phyloP scores from a whole-genome alignment of 2,113 vertebrate genomes.

The Tautogolabrus adspersus region DNA sequence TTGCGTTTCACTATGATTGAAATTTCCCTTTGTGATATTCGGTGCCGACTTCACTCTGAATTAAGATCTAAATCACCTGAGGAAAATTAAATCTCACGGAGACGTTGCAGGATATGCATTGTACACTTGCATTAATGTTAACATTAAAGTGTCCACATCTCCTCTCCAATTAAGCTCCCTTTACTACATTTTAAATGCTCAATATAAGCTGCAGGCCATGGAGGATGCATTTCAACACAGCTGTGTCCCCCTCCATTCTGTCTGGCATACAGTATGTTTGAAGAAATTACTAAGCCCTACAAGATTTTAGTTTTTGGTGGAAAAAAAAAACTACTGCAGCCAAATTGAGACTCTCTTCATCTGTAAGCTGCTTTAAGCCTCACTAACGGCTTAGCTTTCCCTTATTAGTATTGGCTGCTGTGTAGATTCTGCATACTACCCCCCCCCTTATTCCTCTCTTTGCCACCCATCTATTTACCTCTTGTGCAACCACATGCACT shows the following conservation, averaged over 20 bases:
- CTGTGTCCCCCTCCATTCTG: constrained; percentile 62
- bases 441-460: constrained; percentile 12
- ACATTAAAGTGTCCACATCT: constrained; percentile 64
- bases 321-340: constrained; percentile 38
- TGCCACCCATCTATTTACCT: constrained; percentile 52
- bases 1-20: not conserved
- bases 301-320: constrained; percentile 65
- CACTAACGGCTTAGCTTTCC: constrained; percentile 69
- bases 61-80: constrained; percentile 51
- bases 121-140: constrained; percentile 71
- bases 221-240: constrained; percentile 61
- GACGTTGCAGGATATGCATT: constrained; percentile 61
- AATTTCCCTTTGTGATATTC: constrained; percentile 27
- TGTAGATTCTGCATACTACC: constrained; percentile 50
- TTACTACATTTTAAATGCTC: constrained; percentile 67
- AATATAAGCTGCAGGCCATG: constrained; percentile 61
- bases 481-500: constrained; percentile 33
- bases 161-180: constrained; percentile 68
- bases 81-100: constrained; percentile 65
- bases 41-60: constrained; percentile 9
- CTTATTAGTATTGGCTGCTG: constrained; percentile 70
- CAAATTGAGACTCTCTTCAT: constrained; percentile 70
- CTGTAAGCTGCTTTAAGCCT: constrained; percentile 75
- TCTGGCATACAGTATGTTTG: constrained; percentile 57
- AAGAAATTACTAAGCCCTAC: constrained; percentile 62